These are phyloP conservation scores for Atta colombica DNA, from an alignment of 1,140 invertebrate species.

Conservation along the genomic window DNA sequence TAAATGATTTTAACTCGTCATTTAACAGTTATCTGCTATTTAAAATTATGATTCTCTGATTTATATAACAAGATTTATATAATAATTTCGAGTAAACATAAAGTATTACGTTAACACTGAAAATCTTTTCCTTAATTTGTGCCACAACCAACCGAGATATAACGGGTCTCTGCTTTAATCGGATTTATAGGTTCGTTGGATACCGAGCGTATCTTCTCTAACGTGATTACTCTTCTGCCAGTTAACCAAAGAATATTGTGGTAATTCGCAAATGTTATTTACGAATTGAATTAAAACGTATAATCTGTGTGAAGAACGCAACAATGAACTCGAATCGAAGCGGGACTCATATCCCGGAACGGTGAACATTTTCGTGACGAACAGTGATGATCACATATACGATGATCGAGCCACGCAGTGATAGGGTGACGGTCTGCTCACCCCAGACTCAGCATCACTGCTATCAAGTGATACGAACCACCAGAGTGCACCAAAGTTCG, in stretches of 20 bases:
- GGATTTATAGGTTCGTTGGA: conserved; percentile 73
- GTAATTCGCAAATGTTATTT: conserved; percentile 11
- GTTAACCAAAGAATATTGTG: conserved; percentile 71
- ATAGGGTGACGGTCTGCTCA: conserved; percentile 74
- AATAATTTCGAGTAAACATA: not conserved
- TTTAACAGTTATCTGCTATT: not conserved
- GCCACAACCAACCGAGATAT: conserved; percentile 11
- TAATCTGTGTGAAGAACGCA: conserved; percentile 15
- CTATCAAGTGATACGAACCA: conserved; percentile 84
- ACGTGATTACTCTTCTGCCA: conserved; percentile 59
- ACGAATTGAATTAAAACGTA: conserved; percentile 19
- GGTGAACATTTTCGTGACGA: conserved; percentile 53
- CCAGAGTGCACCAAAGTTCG: conserved; percentile 83
- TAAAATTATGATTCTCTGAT: not conserved
- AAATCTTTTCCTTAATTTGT: conserved; percentile 3
- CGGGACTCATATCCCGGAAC: conserved; percentile 25
- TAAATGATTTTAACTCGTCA: not conserved
- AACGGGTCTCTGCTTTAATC: conserved; percentile 12
- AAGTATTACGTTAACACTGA: not conserved
- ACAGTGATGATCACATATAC: conserved; percentile 80
- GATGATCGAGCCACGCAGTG: conserved; percentile 83
- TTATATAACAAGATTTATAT: not conserved
- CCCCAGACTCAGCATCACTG: conserved; percentile 79
- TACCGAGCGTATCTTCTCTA: conserved; percentile 77
- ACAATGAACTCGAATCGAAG: conserved; percentile 25